A percentile compares a stretch with the other conserved stretches of the same genome.
Conservation (phyloP, 1,140 invertebrate genomes). For the Drosophila bocki region DNA sequence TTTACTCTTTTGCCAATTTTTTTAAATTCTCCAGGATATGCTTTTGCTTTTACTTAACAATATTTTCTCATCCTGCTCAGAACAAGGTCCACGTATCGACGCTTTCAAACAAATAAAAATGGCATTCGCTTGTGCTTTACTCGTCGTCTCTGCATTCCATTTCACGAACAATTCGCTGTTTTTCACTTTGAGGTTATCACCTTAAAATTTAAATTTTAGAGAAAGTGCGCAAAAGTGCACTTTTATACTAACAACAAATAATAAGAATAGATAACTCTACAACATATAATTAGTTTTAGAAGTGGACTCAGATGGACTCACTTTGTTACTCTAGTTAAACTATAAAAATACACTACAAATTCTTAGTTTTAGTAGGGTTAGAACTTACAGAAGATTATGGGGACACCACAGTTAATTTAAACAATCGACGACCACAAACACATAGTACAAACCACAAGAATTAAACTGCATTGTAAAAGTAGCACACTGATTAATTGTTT, state of each 20-base stretch:
- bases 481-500: too few species aligned
- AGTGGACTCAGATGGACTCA: too few species aligned
- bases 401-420: too few species aligned
- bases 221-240: slow-evolving; percentile 3
- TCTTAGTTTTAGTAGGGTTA: too few species aligned
- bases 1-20: neutral
- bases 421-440: too few species aligned
- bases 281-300: too few species aligned
- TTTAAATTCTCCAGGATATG: neutral
- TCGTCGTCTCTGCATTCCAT: neutral
- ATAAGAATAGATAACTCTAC: neutral
- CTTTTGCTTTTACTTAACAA: too few species aligned
- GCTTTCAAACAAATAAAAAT: neutral
- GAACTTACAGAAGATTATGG: too few species aligned
- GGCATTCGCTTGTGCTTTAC: neutral
- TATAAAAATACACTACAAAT: too few species aligned
- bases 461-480: neutral
- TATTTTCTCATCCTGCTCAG: neutral
- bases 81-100: neutral
- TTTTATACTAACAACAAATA: neutral
- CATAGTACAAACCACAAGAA: neutral
- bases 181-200: neutral
- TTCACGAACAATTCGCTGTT: neutral
- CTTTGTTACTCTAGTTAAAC: too few species aligned
- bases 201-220: neutral